phyloP scores from a whole-genome alignment of 2,113 vertebrate genomes.

The Ammodytes marinus region DNA sequence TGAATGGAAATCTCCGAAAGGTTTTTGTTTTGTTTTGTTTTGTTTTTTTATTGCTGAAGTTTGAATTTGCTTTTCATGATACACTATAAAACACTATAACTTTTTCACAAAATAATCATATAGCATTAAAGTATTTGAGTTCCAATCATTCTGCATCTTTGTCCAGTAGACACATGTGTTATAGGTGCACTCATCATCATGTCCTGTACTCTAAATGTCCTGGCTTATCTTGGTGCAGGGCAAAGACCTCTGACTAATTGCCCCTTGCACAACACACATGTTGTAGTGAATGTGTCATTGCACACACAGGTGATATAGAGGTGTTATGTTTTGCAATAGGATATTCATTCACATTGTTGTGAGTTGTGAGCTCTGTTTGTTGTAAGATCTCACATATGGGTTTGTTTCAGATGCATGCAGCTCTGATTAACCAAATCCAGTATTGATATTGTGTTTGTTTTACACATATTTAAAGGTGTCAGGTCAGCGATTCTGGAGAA shows the following conservation, averaged over 20 bases:
- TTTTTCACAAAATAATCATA: neutral
- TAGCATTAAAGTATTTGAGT: neutral
- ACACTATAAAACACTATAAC: neutral
- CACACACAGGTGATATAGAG: conserved; percentile 5
- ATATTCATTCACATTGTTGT: neutral
- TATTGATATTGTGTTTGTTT: neutral
- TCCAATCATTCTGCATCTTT: too few species aligned
- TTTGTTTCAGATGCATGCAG: neutral
- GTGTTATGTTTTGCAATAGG: neutral
- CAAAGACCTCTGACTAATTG: conserved; percentile 61
- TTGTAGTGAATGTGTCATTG: conserved; percentile 23
- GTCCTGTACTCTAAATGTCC: neutral
- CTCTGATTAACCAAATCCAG: neutral
- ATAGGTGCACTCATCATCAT: too few species aligned
- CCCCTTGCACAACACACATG: conserved; percentile 37
- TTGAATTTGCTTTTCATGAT: neutral
- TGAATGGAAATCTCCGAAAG: conserved; percentile 17
- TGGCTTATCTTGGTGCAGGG: conserved; percentile 19
- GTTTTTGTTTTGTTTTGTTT: neutral
- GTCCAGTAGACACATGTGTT: neutral
- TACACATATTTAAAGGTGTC: neutral
- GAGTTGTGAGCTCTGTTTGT: conserved; percentile 27
- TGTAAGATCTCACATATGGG: neutral
- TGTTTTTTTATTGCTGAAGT: neutral
- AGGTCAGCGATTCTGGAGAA: too few species aligned